Base-by-base conservation (phyloP, 2,888 invertebrate genomes). In the Leptopterna dolabrata region DNA sequence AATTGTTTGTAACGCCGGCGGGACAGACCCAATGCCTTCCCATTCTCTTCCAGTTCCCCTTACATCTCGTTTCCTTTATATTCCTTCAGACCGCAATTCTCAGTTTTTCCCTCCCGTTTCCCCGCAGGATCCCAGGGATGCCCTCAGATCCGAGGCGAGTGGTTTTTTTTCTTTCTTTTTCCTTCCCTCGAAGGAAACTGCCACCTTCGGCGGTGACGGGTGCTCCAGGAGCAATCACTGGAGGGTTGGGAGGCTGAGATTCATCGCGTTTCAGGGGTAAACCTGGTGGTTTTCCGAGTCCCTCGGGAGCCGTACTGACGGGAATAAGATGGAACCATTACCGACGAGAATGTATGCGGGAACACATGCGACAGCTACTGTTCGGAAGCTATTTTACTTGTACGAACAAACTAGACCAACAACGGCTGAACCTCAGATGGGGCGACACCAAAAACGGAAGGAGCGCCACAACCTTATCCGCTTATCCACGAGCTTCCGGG, bases 1-100 rank as follows among this genome's bases (percentile, higher is more conserved):
- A 89, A 89, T 89, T 90, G 89, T 89, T 89, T 89, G 89, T 88
- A 88, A 88, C 89, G 89, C 87, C 89, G 88, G 55, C 88, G 78
- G 80, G 70, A 78, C 80, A 47, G 73, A 29, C 63, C 71, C 82
- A 87, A 82, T 71, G 87, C 73, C 71, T 87, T 82, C 73, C 78
- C 87, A 63, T 73, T 76, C 70, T 86, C 83, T 24, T 29, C 83
- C 51, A 13, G 1, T 36, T 19, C 85, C 85, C 71, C 36, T 63
- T 85, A 73, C 51, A 47, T 73, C 73, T 85, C 85, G 73, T 71
- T 85, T 85, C 85, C 73, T 85, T 85, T 85, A 85, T 73, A 85
- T 85, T 85, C 85, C 47, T 85, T 85, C 85, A 85, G 85, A 85
- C 85, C 85, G 85, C 85, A 85, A 85, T 85, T 85, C 83, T 83